Evolutionary conservation across 1,140 invertebrate species (phyloP).

Genomic region (Drosophila sp.): DNA sequence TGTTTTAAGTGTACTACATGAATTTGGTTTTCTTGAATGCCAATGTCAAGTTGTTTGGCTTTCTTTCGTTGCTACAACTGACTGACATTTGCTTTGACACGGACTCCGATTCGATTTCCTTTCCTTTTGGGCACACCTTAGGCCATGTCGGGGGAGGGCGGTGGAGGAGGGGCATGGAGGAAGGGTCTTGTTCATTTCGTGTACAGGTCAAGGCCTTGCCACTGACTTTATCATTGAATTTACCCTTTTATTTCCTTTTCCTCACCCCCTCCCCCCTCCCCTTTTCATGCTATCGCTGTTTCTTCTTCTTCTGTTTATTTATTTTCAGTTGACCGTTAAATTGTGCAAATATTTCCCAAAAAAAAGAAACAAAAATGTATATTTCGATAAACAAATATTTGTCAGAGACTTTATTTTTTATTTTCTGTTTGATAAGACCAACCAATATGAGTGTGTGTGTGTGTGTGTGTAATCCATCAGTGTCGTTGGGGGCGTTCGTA

Average conservation of each 20-base stretch:
- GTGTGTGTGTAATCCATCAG: constrained; percentile 69
- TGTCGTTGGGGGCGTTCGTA: constrained; percentile 60
- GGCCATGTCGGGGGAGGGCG: no score
- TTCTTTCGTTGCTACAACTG: no score
- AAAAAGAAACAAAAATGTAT: constrained; percentile 24
- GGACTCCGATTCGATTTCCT: no score
- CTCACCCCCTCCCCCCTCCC: background rate
- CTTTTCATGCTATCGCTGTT: background rate
- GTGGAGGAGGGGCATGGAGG: background rate
- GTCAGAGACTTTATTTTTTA: constrained; percentile 16
- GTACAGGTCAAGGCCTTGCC: constrained; percentile 11
- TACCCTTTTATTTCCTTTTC: background rate
- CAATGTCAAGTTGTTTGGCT: no score
- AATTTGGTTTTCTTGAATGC: no score
- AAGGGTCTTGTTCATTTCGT: background rate
- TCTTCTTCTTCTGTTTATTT: background rate
- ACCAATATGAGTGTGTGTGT: constrained; percentile 20
- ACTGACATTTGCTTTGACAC: no score
- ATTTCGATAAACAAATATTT: constrained; percentile 69
- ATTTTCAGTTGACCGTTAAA: constrained; percentile 59
- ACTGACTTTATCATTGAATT: constrained; percentile 6
- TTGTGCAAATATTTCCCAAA: constrained; percentile 68
- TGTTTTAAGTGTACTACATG: no score
- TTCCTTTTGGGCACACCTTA: no score
- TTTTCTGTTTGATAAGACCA: constrained; percentile 12